phyloP scores from a whole-genome alignment of 2,797 vertebrate genomes.

The Cirrhinus mrigala region DNA sequence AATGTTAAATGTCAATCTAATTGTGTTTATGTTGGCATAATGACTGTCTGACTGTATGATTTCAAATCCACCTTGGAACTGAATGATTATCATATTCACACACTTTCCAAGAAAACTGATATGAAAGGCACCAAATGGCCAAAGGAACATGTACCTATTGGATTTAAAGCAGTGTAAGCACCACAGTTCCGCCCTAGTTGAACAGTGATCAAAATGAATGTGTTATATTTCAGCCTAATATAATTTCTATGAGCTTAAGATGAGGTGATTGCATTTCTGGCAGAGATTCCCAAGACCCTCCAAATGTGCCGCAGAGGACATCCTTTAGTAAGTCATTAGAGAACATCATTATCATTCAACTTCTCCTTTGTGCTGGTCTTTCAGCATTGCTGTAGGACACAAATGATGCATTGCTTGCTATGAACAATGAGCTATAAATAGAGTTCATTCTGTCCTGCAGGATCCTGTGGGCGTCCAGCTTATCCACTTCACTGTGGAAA shows the following conservation, averaged over 20 bases:
- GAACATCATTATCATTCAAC: constrained; percentile 73
- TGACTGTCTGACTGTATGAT: background rate
- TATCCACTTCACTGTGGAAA: constrained; percentile 37
- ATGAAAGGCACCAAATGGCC: background rate
- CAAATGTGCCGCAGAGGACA: constrained; percentile 38
- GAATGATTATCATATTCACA: background rate
- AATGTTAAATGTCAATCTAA: background rate
- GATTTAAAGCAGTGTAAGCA: background rate
- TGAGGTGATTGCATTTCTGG: constrained; percentile 30
- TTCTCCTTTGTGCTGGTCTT: constrained; percentile 71
- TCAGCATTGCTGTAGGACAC: constrained; percentile 64
- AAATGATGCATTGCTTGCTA: constrained; percentile 74
- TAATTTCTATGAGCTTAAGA: constrained; percentile 29
- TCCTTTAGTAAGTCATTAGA: constrained; percentile 67
- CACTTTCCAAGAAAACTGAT: background rate
- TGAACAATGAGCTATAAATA: constrained; percentile 79
- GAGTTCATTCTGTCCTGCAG: constrained; percentile 50
- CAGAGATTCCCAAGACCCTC: constrained; percentile 16
- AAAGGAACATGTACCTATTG: background rate
- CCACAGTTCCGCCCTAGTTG: background rate
- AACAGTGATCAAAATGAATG: constrained; percentile 3
- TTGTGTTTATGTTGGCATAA: constrained; percentile 1
- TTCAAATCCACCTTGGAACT: background rate
- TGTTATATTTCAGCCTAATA: background rate
- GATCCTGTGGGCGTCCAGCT: constrained; percentile 50